Evolutionary conservation across 2,888 invertebrate species (phyloP), one percentile per base, ranked within the genome.

Genomic region (Liodrosophila aerea): DNA sequence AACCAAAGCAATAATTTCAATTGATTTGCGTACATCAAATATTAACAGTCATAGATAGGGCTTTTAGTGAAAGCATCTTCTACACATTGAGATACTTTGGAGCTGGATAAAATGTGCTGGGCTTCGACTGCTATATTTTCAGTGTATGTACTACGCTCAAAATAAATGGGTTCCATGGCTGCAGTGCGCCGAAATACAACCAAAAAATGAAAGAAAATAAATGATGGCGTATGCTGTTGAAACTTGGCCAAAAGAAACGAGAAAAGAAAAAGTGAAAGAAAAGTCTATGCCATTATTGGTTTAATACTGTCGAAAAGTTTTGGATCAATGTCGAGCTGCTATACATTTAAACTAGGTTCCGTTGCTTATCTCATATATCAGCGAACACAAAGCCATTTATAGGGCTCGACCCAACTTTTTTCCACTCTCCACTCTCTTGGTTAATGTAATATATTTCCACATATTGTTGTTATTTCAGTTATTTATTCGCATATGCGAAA

Each of bases 401-500:
- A 30, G n/a, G 22, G 30, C 36, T 52, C 8, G 62, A 36, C 49
- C 52, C 66, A 62, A 50, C 61, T 57, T 75, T 64, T 33, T 34
- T 22, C 34, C n/a, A n/a, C 18, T 50, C 22, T 43, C 31, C 52
- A 22, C 44, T 46, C 66, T 67, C 80, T 76, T 80, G 73, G 70
- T 56, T 71, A 80, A 76, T 75, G 73, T 80, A 75, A 80, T 66
- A 69, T 64, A 66, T 72, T 63, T 77, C 67, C 57, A 45, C 43
- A 18, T 18, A 27, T 29, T 49, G 56, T 33, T 46, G 41, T 37
- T 59, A 16, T 43, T 59, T 45, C 29, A 44, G 39, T 39, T 64
- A 65, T 56, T 59, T 60, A 65, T 69, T 62, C 61, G 59, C 61
- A 58, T 62, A 74, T 65, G 68, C 64, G 61, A 73, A 82, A 74